Conservation (phyloP, 2,113 vertebrate species). For the Morone saxatilis region DNA sequence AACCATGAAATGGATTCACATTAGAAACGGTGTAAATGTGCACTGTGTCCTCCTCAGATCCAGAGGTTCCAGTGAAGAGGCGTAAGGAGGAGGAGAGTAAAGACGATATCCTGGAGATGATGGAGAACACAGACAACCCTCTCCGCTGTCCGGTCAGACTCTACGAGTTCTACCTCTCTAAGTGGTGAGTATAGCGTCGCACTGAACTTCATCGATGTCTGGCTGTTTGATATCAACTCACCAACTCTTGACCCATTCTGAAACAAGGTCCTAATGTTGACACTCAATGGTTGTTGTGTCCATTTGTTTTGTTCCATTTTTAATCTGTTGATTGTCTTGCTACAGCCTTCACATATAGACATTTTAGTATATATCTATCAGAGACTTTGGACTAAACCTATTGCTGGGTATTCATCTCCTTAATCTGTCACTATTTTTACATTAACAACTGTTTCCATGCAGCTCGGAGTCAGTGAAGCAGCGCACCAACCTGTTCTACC, state of each 20-base stretch:
- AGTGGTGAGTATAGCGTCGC: slow-evolving; percentile 87
- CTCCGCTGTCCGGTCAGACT: slow-evolving; percentile 96
- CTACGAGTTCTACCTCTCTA: slow-evolving; percentile 98
- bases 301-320: neutral
- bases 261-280: neutral
- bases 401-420: neutral
- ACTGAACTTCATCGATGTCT: neutral
- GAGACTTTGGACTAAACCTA: too few species aligned
- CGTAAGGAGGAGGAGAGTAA: slow-evolving; percentile 86
- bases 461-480: slow-evolving; percentile 97
- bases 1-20: neutral
- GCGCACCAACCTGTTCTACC: slow-evolving; percentile 95
- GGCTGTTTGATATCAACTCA: neutral
- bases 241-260: neutral
- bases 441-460: slow-evolving; percentile 22
- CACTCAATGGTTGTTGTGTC: neutral
- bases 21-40: neutral
- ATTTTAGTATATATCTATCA: too few species aligned
- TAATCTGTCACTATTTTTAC: neutral
- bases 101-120: slow-evolving; percentile 92
- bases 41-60: slow-evolving; percentile 71
- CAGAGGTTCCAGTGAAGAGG: slow-evolving; percentile 88
- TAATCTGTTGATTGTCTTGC: neutral
- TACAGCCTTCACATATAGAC: too few species aligned
- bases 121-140: slow-evolving; percentile 94